Evolutionary conservation across 2,888 invertebrate species (phyloP).

Genomic region (Amaurobius ferox): DNA sequence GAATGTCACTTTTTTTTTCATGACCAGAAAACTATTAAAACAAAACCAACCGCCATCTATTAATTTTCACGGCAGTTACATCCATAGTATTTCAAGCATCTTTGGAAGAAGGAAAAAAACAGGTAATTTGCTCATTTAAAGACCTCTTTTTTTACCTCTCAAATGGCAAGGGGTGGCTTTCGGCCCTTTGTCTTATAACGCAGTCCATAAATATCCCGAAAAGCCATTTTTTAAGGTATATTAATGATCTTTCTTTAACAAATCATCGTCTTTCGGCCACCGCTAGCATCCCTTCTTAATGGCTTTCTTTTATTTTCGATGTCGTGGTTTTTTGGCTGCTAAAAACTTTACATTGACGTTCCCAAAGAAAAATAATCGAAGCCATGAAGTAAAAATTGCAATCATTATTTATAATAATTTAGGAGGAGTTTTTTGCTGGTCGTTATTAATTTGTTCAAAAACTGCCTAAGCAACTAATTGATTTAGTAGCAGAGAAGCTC

Average conservation of each 20-base stretch:
- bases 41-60: no score
- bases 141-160: background rate
- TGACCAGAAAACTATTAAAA: no score
- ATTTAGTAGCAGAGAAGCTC: background rate
- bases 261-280: background rate
- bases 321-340: background rate
- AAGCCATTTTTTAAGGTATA: conserved; percentile 34
- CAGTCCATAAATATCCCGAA: conserved; percentile 5
- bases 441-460: conserved; percentile 17
- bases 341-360: background rate
- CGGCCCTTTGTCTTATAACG: background rate
- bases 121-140: background rate
- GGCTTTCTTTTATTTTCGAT: background rate
- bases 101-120: background rate
- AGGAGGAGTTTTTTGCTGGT: background rate
- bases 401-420: conserved; percentile 2
- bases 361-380: background rate
- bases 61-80: no score
- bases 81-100: no score
- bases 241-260: conserved; percentile 29
- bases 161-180: background rate
- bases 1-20: no score
- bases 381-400: conserved; percentile 5
- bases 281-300: background rate
- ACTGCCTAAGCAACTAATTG: background rate